Conservation (phyloP, 2,797 vertebrate species). For the Thaleichthys pacificus region DNA sequence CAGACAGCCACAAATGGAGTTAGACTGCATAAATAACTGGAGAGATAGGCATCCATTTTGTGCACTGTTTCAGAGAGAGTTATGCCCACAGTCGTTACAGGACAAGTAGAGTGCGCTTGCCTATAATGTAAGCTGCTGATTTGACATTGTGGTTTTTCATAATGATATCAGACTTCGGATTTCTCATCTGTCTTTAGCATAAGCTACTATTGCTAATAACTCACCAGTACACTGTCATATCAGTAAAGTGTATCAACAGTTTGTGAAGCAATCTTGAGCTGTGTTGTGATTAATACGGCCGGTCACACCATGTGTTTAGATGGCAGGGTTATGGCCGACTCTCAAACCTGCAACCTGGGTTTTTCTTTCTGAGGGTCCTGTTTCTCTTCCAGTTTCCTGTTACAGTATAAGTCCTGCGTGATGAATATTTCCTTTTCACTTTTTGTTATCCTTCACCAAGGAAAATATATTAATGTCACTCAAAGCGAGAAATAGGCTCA, state of each 20-base stretch:
- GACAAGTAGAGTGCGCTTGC: conserved; percentile 17
- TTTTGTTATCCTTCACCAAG: conserved; percentile 41
- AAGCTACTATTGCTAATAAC: conserved; percentile 41
- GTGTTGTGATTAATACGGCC: conserved; percentile 62
- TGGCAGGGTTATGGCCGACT: conserved; percentile 46
- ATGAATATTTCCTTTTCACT: conserved; percentile 51
- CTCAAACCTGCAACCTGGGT: conserved; percentile 31
- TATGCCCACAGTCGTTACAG: conserved; percentile 31
- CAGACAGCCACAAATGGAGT: conserved; percentile 67
- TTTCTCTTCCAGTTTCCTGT: conserved; percentile 16
- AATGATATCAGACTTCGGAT: conserved; percentile 36
- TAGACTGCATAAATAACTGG: conserved; percentile 65
- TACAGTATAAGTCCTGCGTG: conserved; percentile 29
- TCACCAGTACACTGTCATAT: conserved; percentile 50
- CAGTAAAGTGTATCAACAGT: conserved; percentile 66
- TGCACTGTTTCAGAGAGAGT: conserved; percentile 37
- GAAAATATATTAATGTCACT: conserved; percentile 55
- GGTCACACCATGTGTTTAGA: conserved; percentile 67
- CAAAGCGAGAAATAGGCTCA: conserved; percentile 44
- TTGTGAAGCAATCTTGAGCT: conserved; percentile 48
- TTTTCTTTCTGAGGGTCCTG: conserved; percentile 17
- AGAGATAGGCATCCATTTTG: conserved; percentile 47
- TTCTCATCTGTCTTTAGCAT: conserved; percentile 33
- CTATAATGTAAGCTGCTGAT: conserved; percentile 40
- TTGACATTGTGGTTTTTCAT: conserved; percentile 34